Percentiles rank a stretch among this genome's conserved stretches.
Evolutionary conservation across 2,113 vertebrate genomes (phyloP).

Genomic region (Rhea americana): DNA sequence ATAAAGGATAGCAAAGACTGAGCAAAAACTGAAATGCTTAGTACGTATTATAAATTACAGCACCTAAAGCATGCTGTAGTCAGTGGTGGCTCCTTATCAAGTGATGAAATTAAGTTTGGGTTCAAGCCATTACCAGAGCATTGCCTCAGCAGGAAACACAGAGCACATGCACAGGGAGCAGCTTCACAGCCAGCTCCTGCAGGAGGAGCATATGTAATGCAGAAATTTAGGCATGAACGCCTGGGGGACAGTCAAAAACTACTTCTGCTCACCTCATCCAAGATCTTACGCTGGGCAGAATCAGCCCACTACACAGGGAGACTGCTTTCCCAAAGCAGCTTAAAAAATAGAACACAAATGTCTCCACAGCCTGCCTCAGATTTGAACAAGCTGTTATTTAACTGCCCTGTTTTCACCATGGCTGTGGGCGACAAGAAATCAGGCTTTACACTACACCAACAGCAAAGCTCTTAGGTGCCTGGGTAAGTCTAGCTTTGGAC

Average conservation of each 20-base stretch:
- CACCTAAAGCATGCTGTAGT: not conserved
- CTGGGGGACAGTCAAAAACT: not conserved
- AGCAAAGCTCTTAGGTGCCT: not conserved
- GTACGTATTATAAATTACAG: not conserved
- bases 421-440: not conserved
- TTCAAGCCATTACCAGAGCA: not conserved
- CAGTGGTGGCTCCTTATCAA: not conserved
- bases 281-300: not conserved
- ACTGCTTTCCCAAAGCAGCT: fast-evolving
- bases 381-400: not conserved
- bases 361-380: not conserved
- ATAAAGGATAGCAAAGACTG: not conserved
- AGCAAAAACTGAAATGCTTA: not conserved
- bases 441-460: not conserved
- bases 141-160: not conserved
- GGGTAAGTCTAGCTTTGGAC: not conserved
- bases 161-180: not conserved
- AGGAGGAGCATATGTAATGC: fast-evolving
- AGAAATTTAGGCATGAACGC: not conserved
- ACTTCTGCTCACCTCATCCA: not conserved
- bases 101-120: not conserved
- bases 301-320: not conserved
- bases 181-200: not conserved
- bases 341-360: not conserved
- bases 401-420: not conserved